Evolutionary conservation across 2,113 vertebrate genomes (phyloP), one percentile per base, ranked within the genome.

Genomic region (Neogobius melanostomus): DNA sequence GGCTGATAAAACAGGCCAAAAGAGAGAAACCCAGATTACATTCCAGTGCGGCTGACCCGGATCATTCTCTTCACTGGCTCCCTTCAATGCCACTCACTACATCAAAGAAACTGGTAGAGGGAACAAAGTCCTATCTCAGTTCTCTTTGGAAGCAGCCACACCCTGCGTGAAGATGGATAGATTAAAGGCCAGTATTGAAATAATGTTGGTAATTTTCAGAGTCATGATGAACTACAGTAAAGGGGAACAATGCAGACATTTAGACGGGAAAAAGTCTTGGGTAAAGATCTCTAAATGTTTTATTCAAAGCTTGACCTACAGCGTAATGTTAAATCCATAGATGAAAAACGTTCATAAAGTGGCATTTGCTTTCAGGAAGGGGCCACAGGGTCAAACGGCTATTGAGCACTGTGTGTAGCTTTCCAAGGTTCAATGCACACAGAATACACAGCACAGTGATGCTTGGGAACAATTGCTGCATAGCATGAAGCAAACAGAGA

Each of bases 21-120:
- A 69, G 64, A 72, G 71, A 69, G 66, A 79, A 74, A 50, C 48
- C 16, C 65, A 84, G 77, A 86, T 85, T 76, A 83, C 82, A 74
- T 81, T 82, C 48, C 79, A 76, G 75, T 77, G 70, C 64, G 62
- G 84, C 64, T 75, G 77, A 82, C 84, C 76, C 59, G 70, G 61
- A 74, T 73, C 59, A 77, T 65, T 87, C 79, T 81, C 54, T 69
- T 63, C 57, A 60, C 73, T 66, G 57, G 62, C 60, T 83, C 66
- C 65, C 46, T 75, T 84, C 77, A 69, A 71, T 57, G 72, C 76
- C 73, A 77, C 67, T 63, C 80, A 83, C 71, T 4, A 89, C 84
- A 90, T 92, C 90, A 92, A 91, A 91, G 83, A 68, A 66, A 28
- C 28, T 72, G 69, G 77, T 66, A 46, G 73, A 65, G 65, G 82